Conservation (phyloP, 2,113 vertebrate species). For the Oncorhynchus masou region DNA sequence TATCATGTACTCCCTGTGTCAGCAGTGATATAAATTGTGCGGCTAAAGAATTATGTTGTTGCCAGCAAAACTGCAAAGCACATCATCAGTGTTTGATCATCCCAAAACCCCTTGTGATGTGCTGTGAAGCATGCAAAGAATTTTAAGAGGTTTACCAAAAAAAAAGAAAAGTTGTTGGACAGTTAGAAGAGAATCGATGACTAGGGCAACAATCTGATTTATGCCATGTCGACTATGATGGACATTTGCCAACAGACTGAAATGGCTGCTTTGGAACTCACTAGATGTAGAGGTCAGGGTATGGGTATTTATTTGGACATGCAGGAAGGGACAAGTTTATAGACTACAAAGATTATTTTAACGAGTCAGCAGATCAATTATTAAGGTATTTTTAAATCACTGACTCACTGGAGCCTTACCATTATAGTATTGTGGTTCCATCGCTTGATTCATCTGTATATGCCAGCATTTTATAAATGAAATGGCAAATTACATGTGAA, state of each 20-base stretch:
- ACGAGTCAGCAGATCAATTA: no score
- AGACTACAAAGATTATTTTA: no score
- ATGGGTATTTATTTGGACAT: background rate
- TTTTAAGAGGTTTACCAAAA: conserved; percentile 56
- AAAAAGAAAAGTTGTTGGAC: conserved; percentile 39
- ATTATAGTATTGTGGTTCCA: no score
- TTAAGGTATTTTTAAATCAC: no score
- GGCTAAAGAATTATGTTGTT: conserved; percentile 46
- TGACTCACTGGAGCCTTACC: no score
- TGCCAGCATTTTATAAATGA: no score
- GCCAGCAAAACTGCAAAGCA: conserved; percentile 52
- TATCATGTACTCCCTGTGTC: conserved; percentile 25
- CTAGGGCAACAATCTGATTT: conserved; percentile 51
- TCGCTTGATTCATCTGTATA: no score
- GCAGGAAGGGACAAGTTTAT: background rate
- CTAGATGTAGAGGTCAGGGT: background rate
- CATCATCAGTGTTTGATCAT: conserved; percentile 64
- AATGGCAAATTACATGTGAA: no score
- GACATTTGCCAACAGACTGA: background rate
- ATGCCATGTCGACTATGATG: conserved; percentile 37
- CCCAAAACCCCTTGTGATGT: conserved; percentile 47
- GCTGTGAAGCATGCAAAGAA: conserved; percentile 37
- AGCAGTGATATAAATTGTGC: conserved; percentile 46
- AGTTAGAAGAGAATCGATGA: conserved; percentile 46
- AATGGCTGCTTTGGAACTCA: background rate